Evolutionary conservation across 2,113 vertebrate species (phyloP).

Genomic region (Pollimyrus isidori): DNA sequence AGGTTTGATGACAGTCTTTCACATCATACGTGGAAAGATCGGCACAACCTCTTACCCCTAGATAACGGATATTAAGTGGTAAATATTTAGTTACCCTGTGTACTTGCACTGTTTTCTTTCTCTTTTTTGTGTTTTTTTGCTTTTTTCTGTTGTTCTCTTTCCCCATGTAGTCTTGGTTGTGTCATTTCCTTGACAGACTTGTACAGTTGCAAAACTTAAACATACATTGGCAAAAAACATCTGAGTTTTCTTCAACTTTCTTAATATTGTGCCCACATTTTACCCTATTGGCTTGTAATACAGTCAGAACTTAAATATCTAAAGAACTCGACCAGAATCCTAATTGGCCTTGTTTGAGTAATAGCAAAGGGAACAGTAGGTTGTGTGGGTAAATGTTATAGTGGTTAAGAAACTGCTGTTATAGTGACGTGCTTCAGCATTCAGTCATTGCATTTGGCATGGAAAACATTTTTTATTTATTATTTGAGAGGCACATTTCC

Average conservation of each 20-base stretch:
- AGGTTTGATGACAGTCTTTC: not conserved
- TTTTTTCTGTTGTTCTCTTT: not conserved
- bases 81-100: too few relatives aligned
- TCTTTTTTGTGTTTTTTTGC: too few relatives aligned
- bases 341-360: not conserved
- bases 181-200: not conserved
- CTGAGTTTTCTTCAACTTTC: not conserved
- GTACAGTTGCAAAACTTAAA: not conserved
- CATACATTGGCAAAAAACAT: not conserved
- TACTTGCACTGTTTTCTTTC: too few relatives aligned
- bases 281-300: not conserved
- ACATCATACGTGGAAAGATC: too few relatives aligned
- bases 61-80: too few relatives aligned
- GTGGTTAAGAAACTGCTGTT: not conserved
- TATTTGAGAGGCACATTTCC: not conserved
- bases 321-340: not conserved
- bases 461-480: not conserved
- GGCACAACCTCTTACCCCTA: too few relatives aligned
- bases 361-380: not conserved
- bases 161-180: not conserved
- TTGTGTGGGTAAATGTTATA: not conserved
- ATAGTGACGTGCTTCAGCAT: not conserved
- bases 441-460: not conserved
- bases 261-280: not conserved
- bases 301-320: not conserved